A percentile compares a stretch with the other conserved stretches of the same genome.
Evolutionary conservation across 2,797 vertebrate genomes (phyloP).

Genomic region (Gila robusta): DNA sequence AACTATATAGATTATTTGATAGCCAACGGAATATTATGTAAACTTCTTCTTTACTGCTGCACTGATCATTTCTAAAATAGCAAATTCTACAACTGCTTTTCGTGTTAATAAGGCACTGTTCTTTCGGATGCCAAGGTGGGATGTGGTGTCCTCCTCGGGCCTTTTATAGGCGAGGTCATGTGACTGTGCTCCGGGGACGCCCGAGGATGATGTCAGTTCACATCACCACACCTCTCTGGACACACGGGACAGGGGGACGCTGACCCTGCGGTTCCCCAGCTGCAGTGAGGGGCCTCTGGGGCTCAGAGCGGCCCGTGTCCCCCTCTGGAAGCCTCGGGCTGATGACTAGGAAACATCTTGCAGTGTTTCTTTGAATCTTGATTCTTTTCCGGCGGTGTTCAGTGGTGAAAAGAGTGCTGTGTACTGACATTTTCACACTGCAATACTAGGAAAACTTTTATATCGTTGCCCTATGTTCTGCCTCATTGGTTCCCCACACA

Average conservation of each 20-base stretch:
- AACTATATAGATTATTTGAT: neutral
- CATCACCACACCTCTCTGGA: slow-evolving; percentile 53
- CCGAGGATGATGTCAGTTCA: slow-evolving; percentile 54
- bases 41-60: neutral
- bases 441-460: neutral
- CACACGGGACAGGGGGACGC: slow-evolving; percentile 8
- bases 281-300: slow-evolving; percentile 48
- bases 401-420: neutral
- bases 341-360: slow-evolving; percentile 42
- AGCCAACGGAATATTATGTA: neutral
- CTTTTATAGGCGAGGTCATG: slow-evolving; percentile 16
- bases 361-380: neutral
- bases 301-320: neutral
- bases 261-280: slow-evolving; percentile 43
- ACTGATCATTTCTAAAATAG: neutral
- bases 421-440: neutral
- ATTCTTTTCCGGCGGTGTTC: neutral
- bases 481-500: neutral
- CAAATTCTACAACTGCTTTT: neutral
- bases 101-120: slow-evolving; percentile 3
- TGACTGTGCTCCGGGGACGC: neutral
- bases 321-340: slow-evolving; percentile 1
- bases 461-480: neutral
- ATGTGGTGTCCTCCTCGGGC: neutral
- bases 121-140: slow-evolving; percentile 13